Base-by-base conservation (phyloP, 2,888 invertebrate genomes). In the Colostygia pectinataria region DNA sequence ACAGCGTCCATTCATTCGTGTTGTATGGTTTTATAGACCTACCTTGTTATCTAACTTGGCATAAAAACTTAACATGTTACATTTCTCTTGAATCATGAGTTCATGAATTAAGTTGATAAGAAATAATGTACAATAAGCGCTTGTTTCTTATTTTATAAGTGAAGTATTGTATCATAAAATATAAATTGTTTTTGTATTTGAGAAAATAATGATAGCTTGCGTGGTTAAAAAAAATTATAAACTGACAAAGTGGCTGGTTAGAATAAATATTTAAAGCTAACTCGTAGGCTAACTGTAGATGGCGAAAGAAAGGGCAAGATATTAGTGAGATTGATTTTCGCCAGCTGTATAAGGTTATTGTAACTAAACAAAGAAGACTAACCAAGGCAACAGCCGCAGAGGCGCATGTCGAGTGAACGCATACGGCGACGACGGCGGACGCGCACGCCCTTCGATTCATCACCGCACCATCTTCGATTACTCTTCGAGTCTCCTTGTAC, bases 301-400 rank as follows among this genome's bases (percentile, higher is more conserved):
- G 2, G 20, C 24, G 14, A 24, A 34, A 34, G 20, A 18, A 33
- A 27, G 10, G 7, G 7, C 1, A 4, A 36, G 41, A 7, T 25
- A 36, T 59, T 55, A 54, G 55, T 58, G 58, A 55, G 50, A 58
- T 57, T 53, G 55, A 50, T 51, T 39, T 43, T 27, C 13, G 39
- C 10, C 29, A 42, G 45, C 24, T 43, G 36, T 32, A 29, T 33
- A 28, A 40, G 20, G 33, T 48, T 47, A 41, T 39, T 44, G 37
- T 41, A 43, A 33, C 55, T 37, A 38, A 66, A 39, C 41, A 53
- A 49, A 38, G 18, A 5, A 9, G 44, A 85, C 86, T 78, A 77
- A 89, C 89, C 89, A 60, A 87, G 77, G 74, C 90, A 90, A 75
- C 90, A 89, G 74, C 85, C 82, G 77, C 90, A 90, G 66, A 89